These are phyloP conservation scores for Tenodera sinensis DNA, from an alignment of 2,888 invertebrate species.

Conservation along the genomic window DNA sequence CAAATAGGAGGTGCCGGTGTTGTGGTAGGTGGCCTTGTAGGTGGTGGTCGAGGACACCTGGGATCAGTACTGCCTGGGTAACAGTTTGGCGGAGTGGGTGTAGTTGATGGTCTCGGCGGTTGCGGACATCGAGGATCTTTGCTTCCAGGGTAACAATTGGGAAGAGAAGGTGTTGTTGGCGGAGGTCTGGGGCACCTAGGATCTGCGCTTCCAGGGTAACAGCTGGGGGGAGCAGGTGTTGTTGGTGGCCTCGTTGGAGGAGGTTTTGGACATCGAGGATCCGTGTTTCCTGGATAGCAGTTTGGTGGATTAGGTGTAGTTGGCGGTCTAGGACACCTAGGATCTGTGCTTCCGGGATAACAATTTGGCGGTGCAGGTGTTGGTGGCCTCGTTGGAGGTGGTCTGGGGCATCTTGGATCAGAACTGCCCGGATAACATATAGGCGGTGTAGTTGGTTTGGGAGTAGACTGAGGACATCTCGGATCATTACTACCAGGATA, in stretches of 20 bases:
- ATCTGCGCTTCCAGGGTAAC: conserved; percentile 37
- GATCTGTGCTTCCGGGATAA: not conserved
- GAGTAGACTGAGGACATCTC: not conserved
- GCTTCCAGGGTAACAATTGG: conserved; percentile 30
- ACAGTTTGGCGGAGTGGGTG: conserved; percentile 32
- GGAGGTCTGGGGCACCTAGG: conserved; percentile 34
- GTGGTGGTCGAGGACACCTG: too few species aligned
- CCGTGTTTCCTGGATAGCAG: conserved; percentile 39
- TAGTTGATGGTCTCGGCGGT: conserved; percentile 21
- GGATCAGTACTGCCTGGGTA: conserved; percentile 30
- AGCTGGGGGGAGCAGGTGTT: conserved; percentile 35
- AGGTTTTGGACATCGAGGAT: conserved; percentile 38
- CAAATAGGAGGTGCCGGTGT: conserved; percentile 28
- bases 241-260: conserved; percentile 22
- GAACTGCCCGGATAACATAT: conserved; percentile 30
- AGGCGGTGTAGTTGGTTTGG: conserved; percentile 8
- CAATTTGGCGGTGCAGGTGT: not conserved
- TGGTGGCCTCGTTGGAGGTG: conserved; percentile 25
- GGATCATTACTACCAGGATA: not conserved
- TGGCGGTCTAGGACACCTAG: conserved; percentile 36
- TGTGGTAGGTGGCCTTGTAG: conserved; percentile 26
- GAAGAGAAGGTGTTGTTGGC: conserved; percentile 23
- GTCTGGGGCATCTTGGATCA: conserved; percentile 28
- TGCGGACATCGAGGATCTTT: conserved; percentile 32
- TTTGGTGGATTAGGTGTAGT: conserved; percentile 19